Evolutionary conservation across 92 coral and sea anemone genomes (phyloP).

Genomic region (Epizoanthus fatuus): DNA sequence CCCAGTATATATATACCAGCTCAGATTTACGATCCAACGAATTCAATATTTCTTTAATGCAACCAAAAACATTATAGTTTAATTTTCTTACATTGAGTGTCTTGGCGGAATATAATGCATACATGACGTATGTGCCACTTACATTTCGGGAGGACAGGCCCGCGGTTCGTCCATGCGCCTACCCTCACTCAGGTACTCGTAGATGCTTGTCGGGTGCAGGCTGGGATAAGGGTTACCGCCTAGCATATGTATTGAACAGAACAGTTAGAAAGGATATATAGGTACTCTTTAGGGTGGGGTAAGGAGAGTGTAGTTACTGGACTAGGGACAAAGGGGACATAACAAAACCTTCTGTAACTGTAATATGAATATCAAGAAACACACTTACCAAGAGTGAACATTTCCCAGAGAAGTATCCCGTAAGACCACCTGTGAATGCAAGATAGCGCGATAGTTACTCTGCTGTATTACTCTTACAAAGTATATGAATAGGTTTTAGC

Average conservation of each 20-base stretch:
- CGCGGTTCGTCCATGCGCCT: slow-evolving; percentile 88
- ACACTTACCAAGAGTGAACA: slow-evolving; percentile 93
- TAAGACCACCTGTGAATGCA: slow-evolving; percentile 87
- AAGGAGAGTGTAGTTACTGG: not conserved
- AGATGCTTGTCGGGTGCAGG: slow-evolving; percentile 67
- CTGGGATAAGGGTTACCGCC: slow-evolving; percentile 95
- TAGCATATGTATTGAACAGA: not conserved
- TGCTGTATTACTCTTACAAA: no score
- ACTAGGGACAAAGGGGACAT: not conserved
- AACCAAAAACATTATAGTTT: no score
- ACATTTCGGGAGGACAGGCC: slow-evolving; percentile 92
- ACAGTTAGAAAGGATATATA: not conserved
- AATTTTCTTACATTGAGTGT: no score
- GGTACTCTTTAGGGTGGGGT: not conserved
- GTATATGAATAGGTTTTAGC: no score
- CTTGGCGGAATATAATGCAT: no score
- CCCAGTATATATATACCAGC: no score
- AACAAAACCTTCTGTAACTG: not conserved
- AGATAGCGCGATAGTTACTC: not conserved
- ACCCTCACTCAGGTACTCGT: slow-evolving; percentile 85
- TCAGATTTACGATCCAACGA: no score
- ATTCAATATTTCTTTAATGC: no score
- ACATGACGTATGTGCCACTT: slow-evolving; percentile 15
- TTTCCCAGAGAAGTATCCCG: slow-evolving; percentile 96
- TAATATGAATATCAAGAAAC: not conserved